Evolutionary conservation across 2,888 invertebrate species (phyloP).

Genomic region (Drosophila formosana): DNA sequence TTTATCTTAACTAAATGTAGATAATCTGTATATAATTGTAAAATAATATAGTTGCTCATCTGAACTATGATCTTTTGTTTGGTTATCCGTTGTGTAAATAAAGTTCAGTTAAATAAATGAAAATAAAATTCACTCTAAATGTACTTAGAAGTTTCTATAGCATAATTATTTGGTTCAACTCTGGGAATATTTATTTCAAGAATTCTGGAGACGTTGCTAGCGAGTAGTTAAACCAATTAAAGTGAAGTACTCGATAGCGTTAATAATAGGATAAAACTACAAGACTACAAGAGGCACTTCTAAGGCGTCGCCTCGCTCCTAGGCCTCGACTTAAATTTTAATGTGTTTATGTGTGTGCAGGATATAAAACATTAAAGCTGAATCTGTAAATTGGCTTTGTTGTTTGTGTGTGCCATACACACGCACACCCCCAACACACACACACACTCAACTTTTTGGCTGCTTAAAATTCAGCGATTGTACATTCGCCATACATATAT

Average conservation of each 20-base stretch:
- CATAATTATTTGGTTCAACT: background rate
- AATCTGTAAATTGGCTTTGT: constrained; percentile 23
- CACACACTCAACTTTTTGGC: constrained; percentile 31
- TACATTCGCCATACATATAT: constrained; percentile 38
- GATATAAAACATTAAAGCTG: constrained; percentile 21
- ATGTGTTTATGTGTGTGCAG: constrained; percentile 18
- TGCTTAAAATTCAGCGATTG: constrained; percentile 71
- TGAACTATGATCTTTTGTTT: too few species aligned
- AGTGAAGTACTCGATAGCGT: background rate
- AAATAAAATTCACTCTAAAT: too few species aligned
- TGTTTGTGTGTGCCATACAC: constrained; percentile 15
- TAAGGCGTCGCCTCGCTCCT: background rate
- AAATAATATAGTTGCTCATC: too few species aligned
- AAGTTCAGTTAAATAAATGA: too few species aligned
- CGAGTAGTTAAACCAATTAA: background rate
- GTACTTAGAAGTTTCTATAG: background rate
- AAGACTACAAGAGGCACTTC: background rate
- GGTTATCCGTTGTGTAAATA: too few species aligned
- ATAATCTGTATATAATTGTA: too few species aligned
- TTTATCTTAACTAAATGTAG: too few species aligned
- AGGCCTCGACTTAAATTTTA: constrained; percentile 7
- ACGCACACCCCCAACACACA: background rate
- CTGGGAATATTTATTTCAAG: background rate
- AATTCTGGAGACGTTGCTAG: background rate
- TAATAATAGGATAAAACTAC: background rate